Evolutionary conservation across 2,113 vertebrate species (phyloP), one percentile per base, ranked within the genome.

Genomic region (Anguilla japonica): DNA sequence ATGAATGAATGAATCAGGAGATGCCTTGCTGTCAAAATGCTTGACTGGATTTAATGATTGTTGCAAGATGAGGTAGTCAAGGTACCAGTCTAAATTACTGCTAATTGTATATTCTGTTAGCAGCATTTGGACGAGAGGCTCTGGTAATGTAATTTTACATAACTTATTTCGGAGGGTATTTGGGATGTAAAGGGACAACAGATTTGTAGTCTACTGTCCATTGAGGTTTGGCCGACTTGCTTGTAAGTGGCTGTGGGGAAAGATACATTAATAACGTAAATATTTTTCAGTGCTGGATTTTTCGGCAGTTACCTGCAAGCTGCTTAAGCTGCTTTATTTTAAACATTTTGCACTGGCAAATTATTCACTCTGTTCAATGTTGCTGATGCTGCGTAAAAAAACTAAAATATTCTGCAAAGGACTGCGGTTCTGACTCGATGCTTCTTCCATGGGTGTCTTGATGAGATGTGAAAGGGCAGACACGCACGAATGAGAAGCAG

Each of bases 141-240:
- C 56, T 63, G 83, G 60, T 34, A 75, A 75, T 75, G 71, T 75
- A 75, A 75, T 75, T 75, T 2, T 75, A 9, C 2, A 34, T 7
- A n/a, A 40, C 60, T 53, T 84, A 63, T 43, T 84, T 53, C 56
- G 41, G 22, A n/a, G 15, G 83, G 83, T 84, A 41, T 84, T 75
- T 67, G 26, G 26, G 57, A 5, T 57, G 41, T 41, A n/a, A 63
- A 71, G 22, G 41, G 14, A 71, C 18, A 53, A 71, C 18, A 53
- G 41, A 29, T 22, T 22, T 63, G 22, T 29, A 71, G 39, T 84
- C 40, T 41, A 7, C 39, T 84, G 63, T 84, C 83, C 63, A 34
- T 14, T 22, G 18, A 26, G 22, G 60, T 75, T 34, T 34, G 26
- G 26, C 4, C 20, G 2, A 29, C 16, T 34, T 71, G 15, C 15